phyloP scores from a whole-genome alignment of 2,797 vertebrate genomes.

The Psittacula derbiana region DNA sequence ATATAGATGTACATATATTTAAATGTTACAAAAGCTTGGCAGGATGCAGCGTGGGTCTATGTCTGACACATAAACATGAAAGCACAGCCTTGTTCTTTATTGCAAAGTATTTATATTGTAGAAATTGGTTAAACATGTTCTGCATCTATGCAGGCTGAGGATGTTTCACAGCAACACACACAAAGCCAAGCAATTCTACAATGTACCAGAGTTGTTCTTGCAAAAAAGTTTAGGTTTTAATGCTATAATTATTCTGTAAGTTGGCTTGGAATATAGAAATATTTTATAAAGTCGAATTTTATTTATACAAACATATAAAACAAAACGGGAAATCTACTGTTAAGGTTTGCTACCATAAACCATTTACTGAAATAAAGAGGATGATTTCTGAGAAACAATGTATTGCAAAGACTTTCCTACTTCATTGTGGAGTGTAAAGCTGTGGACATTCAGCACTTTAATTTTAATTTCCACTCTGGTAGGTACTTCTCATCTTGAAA shows the following conservation, averaged over 20 bases:
- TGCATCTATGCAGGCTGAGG: neutral
- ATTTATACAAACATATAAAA: neutral
- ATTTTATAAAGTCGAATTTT: neutral
- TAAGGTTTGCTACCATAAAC: neutral
- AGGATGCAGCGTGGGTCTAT: neutral
- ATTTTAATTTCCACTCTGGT: constrained; percentile 15
- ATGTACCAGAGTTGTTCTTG: neutral
- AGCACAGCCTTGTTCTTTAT: neutral
- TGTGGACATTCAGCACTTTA: neutral
- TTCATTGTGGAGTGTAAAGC: neutral
- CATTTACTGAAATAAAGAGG: neutral
- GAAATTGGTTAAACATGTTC: constrained; percentile 7
- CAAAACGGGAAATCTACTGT: neutral
- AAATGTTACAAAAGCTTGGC: neutral
- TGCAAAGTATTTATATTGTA: constrained; percentile 3
- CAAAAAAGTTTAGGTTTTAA: neutral
- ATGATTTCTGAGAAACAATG: neutral
- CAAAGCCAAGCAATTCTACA: neutral
- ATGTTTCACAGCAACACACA: neutral
- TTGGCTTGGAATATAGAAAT: neutral
- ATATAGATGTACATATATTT: neutral
- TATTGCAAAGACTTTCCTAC: neutral
- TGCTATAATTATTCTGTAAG: neutral
- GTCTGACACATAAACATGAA: neutral
- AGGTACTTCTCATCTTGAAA: neutral